Evolutionary conservation across 2,888 invertebrate genomes (phyloP).

Genomic region (Thyatira batis): DNA sequence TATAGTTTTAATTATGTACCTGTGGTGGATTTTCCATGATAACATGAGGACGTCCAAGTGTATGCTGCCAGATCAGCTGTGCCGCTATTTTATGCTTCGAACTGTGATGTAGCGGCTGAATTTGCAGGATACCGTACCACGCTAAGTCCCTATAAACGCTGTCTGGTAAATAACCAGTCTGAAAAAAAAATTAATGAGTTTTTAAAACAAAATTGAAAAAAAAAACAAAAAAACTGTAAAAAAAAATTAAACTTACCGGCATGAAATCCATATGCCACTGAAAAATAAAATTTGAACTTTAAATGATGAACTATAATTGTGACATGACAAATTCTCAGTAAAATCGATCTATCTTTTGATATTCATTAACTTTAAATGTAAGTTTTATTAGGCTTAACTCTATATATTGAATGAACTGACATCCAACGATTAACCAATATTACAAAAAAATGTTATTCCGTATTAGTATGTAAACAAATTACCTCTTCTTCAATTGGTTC

Average conservation of each 20-base stretch:
- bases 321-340: no score
- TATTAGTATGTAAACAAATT: conserved; percentile 18
- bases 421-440: background rate
- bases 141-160: conserved; percentile 75
- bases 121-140: conserved; percentile 76
- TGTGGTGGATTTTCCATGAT: conserved; percentile 76
- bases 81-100: conserved; percentile 72
- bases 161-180: conserved; percentile 76
- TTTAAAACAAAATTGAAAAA: background rate
- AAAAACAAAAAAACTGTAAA: background rate
- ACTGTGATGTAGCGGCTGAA: conserved; percentile 72
- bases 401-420: no score
- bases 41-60: conserved; percentile 72
- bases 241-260: conserved; percentile 55
- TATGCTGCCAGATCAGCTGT: conserved; percentile 75
- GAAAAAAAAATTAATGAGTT: conserved; percentile 10
- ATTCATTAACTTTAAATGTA: no score
- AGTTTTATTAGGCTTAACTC: no score
- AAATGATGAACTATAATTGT: background rate
- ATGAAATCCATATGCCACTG: conserved; percentile 79
- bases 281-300: conserved; percentile 9
- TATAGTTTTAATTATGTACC: conserved; percentile 32
- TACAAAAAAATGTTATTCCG: conserved; percentile 2
- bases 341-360: no score
- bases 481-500: conserved; percentile 69